Evolutionary conservation across 2,797 vertebrate species (phyloP), one percentile per base, ranked within the genome.

Genomic region (Poeciliopsis infans): DNA sequence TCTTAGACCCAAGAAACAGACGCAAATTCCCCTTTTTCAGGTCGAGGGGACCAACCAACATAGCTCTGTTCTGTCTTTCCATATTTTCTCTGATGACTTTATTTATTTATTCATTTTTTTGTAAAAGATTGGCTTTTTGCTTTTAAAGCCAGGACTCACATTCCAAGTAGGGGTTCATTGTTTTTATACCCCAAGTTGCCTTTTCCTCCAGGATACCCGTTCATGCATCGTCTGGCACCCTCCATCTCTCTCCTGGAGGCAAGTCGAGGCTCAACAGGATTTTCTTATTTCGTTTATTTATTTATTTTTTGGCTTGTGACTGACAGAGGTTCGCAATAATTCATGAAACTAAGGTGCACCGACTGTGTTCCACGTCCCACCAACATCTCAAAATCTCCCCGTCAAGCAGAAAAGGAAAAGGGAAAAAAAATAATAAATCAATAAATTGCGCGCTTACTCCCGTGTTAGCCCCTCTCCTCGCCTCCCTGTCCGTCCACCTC

Each of bases 321-420:
- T 90, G 89, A 85, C 86, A 88, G 81, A 77, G 77, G 79, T 78
- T 84, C 2, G 87, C 76, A 86, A 83, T 68, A 51, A 69, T 61
- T n/a, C 28, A 47, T 77, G 78, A 80, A 85, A 79, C 77, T 5
- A 61, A 47, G 78, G 45, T 81, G 86, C 87, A 75, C 70, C 33
- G 5, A 51, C 78, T 45, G 47, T 45, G 79, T 77, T 89, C 78
- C 55, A 79, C 83, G 76, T 68, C 82, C 81, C 55, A 74, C 59
- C 75, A 84, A 80, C 10, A 59, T 86, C 78, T 87, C 76, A 87
- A 83, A 71, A 51, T 69, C 46, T 79, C 68, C 85, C 75, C 31
- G 7, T 74, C 18, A 75, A 86, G 74, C 80, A 82, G 78, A 78
- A 79, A 86, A 51, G 49, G 49, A 8, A 51, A 51, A 7, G 15